These are phyloP conservation scores for Acleris holmiana DNA, from an alignment of 2,888 invertebrate species.

Conservation along the genomic window DNA sequence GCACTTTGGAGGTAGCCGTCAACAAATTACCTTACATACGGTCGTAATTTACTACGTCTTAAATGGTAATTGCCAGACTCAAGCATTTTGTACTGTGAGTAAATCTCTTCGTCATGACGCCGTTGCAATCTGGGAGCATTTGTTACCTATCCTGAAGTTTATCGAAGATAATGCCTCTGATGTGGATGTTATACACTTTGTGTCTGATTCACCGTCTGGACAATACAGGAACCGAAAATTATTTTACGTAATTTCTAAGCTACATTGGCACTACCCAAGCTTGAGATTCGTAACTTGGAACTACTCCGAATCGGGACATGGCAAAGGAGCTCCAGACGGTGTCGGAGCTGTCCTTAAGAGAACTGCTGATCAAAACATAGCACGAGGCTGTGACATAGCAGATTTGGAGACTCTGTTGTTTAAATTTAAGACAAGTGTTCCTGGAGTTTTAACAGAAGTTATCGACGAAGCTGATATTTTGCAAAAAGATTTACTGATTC, in stretches of 20 bases:
- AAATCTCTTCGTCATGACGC: not conserved
- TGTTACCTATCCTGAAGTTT: not conserved
- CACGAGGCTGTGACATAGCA: too few species aligned
- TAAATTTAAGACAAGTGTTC: too few species aligned
- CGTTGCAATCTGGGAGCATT: not conserved
- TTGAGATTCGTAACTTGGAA: slow-evolving; percentile 32
- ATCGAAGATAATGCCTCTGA: too few species aligned
- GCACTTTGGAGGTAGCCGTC: too few species aligned
- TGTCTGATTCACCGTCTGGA: not conserved
- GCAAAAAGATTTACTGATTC: too few species aligned
- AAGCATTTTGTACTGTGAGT: not conserved
- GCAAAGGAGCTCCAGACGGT: slow-evolving; percentile 43
- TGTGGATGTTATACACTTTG: not conserved
- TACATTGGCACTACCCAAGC: not conserved
- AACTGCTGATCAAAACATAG: slow-evolving; percentile 37
- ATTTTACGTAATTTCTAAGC: slow-evolving; percentile 10
- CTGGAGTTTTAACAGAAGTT: too few species aligned
- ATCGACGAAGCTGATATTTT: too few species aligned
- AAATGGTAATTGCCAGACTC: not conserved
- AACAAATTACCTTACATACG: too few species aligned
- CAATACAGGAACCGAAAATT: slow-evolving; percentile 16
- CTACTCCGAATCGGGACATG: slow-evolving; percentile 40
- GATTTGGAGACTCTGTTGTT: too few species aligned
- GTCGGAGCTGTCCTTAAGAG: slow-evolving; percentile 40
- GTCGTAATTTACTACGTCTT: too few species aligned